Evolutionary conservation across 2,888 invertebrate species (phyloP).

Genomic region (Hydrotaea diabolus): DNA sequence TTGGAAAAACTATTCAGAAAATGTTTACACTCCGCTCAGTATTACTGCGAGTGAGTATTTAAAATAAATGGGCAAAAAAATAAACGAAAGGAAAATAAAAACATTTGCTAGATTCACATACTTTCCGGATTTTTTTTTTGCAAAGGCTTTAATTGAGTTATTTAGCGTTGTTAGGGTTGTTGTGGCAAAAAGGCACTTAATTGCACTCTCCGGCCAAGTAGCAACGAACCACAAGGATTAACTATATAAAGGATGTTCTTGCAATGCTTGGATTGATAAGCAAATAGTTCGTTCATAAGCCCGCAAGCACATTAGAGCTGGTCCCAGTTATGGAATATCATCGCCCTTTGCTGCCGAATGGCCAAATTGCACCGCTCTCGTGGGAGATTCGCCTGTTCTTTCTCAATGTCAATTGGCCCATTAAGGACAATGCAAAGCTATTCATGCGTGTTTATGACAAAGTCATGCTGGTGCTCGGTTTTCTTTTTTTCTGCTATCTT

Average conservation of each 20-base stretch:
- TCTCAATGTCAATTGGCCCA: conserved; percentile 62
- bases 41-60: background rate
- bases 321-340: conserved; percentile 48
- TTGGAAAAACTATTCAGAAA: conserved; percentile 43
- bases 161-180: background rate
- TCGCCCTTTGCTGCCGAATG: conserved; percentile 63
- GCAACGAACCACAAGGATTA: too few species aligned
- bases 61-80: conserved; percentile 10
- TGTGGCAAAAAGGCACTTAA: conserved; percentile 1
- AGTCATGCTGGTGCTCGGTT: conserved; percentile 43
- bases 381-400: conserved; percentile 67
- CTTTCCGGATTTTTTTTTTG: background rate
- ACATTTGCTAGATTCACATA: conserved; percentile 59
- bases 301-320: background rate
- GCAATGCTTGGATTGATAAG: background rate
- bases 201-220: background rate
- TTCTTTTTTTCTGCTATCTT: conserved; percentile 54
- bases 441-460: conserved; percentile 49
- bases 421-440: conserved; percentile 45
- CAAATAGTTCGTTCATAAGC: background rate
- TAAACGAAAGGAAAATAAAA: conserved; percentile 6
- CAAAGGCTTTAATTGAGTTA: conserved; percentile 50
- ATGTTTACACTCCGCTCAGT: conserved; percentile 39
- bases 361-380: conserved; percentile 57
- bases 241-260: conserved; percentile 13